Base-by-base conservation (phyloP, 2,888 invertebrate species). In the Xanthia icteritia region DNA sequence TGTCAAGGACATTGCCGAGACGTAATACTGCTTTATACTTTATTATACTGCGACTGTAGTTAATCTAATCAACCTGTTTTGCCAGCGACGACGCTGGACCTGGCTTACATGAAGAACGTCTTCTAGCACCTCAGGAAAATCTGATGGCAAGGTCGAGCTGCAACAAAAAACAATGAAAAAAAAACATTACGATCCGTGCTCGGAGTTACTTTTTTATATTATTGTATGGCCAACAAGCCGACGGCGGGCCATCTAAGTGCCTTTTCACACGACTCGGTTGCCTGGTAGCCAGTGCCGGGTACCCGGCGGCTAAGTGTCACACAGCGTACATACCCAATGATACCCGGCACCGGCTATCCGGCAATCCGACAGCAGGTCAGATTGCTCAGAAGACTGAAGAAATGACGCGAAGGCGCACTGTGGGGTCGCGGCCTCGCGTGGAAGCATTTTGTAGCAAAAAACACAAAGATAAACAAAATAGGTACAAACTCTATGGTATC, bases 31-130 rank as follows among this genome's bases (percentile, higher is more conserved):
- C 13, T 45, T 45, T 51, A 2, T 51, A 45, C 27, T 66, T 20
- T 27, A 65, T 66, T 66, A 48, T 48, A 13, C 45, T 45, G 65
- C 51, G 89, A 90, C 56, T 91, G 87, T 45, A 13, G 94, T 87
- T 5, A 95, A 90, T 82, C 89, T 93, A 69, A 84, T 87, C 0
- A 95, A 91, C 36, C 95, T 90, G 48, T 87, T 92, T 77, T 92
- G 92, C 95, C 95, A 95, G 20, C 94, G 93, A 2, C 90, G 91
- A 0, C 93, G 92, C 81, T 95, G 95, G 9, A 82, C 87, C 70
- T 94, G 93, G 76, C 92, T 94, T 83, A 95, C 93, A 0, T 87
- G 91, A 20, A 86, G 89, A 11, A 90, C 84, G 0, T 83, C 80
- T 79, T 92, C 93, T 0, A 92, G 85, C n/a, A 90, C 90, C 20